Evolutionary conservation across 2,113 vertebrate genomes (phyloP), one percentile per base, ranked within the genome.

Genomic region (Rattus rattus): DNA sequence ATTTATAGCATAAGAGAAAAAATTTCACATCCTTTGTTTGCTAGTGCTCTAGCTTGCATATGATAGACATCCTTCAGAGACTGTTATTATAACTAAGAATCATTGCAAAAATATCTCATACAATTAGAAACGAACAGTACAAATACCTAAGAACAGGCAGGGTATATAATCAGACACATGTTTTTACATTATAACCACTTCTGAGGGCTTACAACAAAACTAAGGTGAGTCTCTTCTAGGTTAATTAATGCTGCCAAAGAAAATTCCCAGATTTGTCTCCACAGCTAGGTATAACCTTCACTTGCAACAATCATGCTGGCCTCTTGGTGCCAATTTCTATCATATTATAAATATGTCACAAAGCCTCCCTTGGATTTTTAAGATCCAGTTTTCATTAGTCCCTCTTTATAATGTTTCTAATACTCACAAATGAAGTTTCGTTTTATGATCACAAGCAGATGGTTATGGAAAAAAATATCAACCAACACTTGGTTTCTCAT

Each of bases 171-270:
- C 75, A 91, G 5, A 36, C 10, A 10, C 30, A 8, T 54, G 13
- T 81, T 61, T 77, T 67, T 56, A n/a, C 24, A 79, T 61, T 28
- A 26, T 56, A 47, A n/a, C 28, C 4, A 22, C 6, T 73, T 67
- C 75, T 84, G 14, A 43, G 49, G 85, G 77, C 52, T 92, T 95
- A 63, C 92, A 80, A 47, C 63, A 85, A 26, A 85, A 26, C 26
- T 39, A 81, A 96, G 13, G 33, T 19, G 33, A 91, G 16, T 4
- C 11, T 93, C 49, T 79, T 61, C 43, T 26, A 76, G 52, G 77
- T 85, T 77, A 95, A 92, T 49, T 72, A 54, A 73, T 80, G 24
- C 89, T 92, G 24, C 56, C 49, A 88, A 84, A 43, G 24, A 84
- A 90, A 85, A 80, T 49, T 43, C 43, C 24, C 63, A 86, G 22